Evolutionary conservation across 2,113 vertebrate genomes (phyloP).

Genomic region (Boulengeromyrus knoepffleri): DNA sequence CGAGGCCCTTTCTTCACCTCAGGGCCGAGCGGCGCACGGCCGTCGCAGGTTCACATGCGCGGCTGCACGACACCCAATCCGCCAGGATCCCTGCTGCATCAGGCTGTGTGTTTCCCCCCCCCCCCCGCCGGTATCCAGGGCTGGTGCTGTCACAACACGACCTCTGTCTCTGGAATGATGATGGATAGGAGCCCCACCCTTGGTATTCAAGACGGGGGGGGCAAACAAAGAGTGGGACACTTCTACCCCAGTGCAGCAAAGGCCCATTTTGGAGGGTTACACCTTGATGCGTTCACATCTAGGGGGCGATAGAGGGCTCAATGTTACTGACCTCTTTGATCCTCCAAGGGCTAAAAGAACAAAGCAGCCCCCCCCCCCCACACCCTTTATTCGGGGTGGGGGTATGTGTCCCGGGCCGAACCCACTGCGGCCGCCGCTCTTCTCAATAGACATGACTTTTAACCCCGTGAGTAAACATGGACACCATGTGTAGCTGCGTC

Average conservation of each 20-base stretch:
- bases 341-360: neutral
- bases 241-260: neutral
- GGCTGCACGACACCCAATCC: constrained; percentile 57
- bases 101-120: constrained; percentile 49
- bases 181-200: constrained; percentile 49
- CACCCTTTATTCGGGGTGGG: neutral
- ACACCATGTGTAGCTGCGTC: neutral
- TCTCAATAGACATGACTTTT: constrained; percentile 59
- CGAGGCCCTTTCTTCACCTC: no score
- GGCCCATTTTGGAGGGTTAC: neutral
- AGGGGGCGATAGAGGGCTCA: neutral
- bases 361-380: neutral
- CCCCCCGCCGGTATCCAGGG: constrained; percentile 49
- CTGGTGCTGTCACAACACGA: constrained; percentile 64
- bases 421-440: constrained; percentile 26
- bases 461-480: constrained; percentile 37
- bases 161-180: constrained; percentile 59
- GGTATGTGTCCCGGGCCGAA: neutral
- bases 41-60: constrained; percentile 29
- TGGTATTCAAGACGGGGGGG: neutral
- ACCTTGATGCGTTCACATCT: neutral
- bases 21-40: neutral
- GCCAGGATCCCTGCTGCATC: constrained; percentile 37
- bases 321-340: neutral
- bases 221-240: neutral